Percentiles rank a stretch among this genome's conserved stretches.
These are phyloP conservation scores for Atherinosoma microstoma DNA, from an alignment of 2,797 vertebrate genomes.

Conservation along the genomic window DNA sequence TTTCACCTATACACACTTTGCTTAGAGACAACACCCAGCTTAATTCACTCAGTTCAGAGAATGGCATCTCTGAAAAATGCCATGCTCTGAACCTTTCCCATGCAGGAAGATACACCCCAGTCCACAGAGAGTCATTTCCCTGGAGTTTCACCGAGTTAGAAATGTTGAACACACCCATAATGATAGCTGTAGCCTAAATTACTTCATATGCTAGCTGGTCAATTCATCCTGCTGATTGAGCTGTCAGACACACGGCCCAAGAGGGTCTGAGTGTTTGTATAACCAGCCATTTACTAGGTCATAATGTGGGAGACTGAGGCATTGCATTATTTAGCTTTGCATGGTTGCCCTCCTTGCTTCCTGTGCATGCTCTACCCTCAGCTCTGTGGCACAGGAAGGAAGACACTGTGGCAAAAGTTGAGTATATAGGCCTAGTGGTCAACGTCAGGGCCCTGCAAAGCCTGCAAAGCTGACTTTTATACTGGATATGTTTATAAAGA, in stretches of 20 bases:
- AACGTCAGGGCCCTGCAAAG: conserved; percentile 33
- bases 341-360: conserved; percentile 72
- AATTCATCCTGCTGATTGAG: conserved; percentile 57
- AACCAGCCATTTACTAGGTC: conserved; percentile 79
- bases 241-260: conserved; percentile 55
- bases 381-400: conserved; percentile 66
- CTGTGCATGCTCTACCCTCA: conserved; percentile 62
- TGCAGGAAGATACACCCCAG: conserved; percentile 1
- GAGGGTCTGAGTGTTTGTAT: conserved; percentile 69
- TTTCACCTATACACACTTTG: conserved; percentile 23
- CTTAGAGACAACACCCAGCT: neutral
- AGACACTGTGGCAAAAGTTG: conserved; percentile 53
- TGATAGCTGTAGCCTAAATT: conserved; percentile 7
- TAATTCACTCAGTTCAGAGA: conserved; percentile 7
- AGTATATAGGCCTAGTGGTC: conserved; percentile 34
- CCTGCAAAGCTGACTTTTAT: conserved; percentile 62
- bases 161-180: conserved; percentile 21
- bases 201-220: conserved; percentile 31
- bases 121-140: conserved; percentile 2
- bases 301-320: conserved; percentile 76
- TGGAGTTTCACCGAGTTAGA: conserved; percentile 21
- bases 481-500: conserved; percentile 13
- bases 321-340: conserved; percentile 82
- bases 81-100: neutral
- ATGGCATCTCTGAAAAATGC: neutral